These are phyloP conservation scores for Caenorhabditis sp. DNA, from an alignment of 2,888 invertebrate genomes.

Conservation along the genomic window DNA sequence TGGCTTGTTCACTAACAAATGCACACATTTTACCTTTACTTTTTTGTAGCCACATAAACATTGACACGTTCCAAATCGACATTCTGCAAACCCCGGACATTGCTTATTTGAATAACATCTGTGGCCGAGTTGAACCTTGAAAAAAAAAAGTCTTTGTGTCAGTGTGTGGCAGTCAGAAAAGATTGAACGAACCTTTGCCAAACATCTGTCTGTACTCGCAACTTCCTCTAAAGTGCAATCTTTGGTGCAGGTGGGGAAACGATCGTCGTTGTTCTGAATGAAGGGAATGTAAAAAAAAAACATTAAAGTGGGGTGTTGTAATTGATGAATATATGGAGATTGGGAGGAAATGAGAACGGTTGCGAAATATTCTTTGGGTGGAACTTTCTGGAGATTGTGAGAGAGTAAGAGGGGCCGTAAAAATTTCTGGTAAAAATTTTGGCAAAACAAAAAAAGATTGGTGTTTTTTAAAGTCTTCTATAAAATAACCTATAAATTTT, in stretches of 20 bases:
- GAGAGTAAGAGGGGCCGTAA: no score
- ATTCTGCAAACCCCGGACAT: constrained; percentile 64
- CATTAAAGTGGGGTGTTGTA: neutral
- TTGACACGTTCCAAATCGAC: constrained; percentile 68
- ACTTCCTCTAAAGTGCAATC: constrained; percentile 53
- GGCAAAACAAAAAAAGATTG: no score
- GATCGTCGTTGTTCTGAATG: constrained; percentile 63
- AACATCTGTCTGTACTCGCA: constrained; percentile 44
- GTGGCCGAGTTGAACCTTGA: constrained; percentile 39
- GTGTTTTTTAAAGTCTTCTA: no score
- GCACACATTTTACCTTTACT: constrained; percentile 29
- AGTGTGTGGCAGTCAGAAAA: neutral
- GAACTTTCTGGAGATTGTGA: no score
- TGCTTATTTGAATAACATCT: constrained; percentile 63
- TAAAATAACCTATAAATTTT: no score
- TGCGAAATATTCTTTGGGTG: no score
- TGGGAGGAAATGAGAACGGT: neutral
- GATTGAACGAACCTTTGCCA: constrained; percentile 23
- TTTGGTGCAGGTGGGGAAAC: constrained; percentile 69
- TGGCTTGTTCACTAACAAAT: neutral
- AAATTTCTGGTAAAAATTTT: no score
- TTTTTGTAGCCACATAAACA: constrained; percentile 66
- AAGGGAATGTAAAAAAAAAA: neutral
- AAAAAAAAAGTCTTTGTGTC: neutral
- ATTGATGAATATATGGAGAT: neutral